These are phyloP conservation scores for Pyralis farinalis DNA, from an alignment of 2,888 invertebrate species.

Conservation along the genomic window DNA sequence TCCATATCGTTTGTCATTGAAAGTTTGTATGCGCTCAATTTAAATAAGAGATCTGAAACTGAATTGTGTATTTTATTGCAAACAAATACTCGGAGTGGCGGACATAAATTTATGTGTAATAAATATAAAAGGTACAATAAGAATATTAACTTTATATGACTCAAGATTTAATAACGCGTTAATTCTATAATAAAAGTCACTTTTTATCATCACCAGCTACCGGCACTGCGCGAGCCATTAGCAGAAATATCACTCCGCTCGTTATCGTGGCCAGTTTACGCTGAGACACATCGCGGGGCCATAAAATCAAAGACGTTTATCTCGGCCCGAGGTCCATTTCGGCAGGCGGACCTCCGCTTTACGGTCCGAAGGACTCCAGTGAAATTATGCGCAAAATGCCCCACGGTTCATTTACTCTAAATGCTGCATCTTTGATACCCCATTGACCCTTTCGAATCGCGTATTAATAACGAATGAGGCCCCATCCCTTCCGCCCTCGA, in stretches of 20 bases:
- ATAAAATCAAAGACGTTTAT: constrained; percentile 34
- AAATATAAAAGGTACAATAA: no score
- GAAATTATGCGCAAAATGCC: constrained; percentile 71
- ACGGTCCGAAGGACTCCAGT: constrained; percentile 34
- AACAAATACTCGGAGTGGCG: no score
- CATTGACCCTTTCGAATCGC: constrained; percentile 54
- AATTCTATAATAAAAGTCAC: not conserved
- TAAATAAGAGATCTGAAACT: no score
- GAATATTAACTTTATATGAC: no score
- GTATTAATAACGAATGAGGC: constrained; percentile 57
- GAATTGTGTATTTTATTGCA: no score
- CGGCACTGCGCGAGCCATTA: not conserved
- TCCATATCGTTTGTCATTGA: no score
- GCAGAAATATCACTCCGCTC: not conserved
- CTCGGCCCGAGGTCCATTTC: constrained; percentile 34
- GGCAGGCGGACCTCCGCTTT: constrained; percentile 21
- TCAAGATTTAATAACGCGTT: not conserved
- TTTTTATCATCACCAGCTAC: not conserved
- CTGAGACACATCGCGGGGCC: not conserved
- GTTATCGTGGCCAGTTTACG: not conserved
- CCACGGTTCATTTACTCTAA: constrained; percentile 70
- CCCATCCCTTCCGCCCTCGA: constrained; percentile 15
- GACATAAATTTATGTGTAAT: no score
- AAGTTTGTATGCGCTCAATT: no score
- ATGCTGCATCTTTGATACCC: constrained; percentile 58